Conservation (phyloP, 2,888 invertebrate species). For the Thymelicus acteon region DNA sequence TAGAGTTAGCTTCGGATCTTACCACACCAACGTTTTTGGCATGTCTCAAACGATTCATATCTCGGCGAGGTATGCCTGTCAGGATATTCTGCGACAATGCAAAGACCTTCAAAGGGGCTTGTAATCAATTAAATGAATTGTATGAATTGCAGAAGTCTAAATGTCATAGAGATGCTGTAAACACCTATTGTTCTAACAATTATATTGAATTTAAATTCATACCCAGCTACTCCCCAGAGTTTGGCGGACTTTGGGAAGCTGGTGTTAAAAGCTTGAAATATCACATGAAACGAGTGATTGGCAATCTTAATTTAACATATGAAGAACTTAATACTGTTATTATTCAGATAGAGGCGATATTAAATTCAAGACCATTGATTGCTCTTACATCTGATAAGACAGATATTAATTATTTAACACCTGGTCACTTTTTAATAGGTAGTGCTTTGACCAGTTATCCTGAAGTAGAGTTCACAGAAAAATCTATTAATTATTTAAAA, state of each 20-base stretch:
- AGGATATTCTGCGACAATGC: slow-evolving; percentile 11
- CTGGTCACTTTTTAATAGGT: slow-evolving; percentile 39
- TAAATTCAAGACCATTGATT: slow-evolving; percentile 38
- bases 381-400: slow-evolving; percentile 26
- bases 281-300: slow-evolving; percentile 27
- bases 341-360: slow-evolving; percentile 36
- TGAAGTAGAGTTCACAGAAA: not conserved
- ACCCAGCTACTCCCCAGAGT: slow-evolving; percentile 12
- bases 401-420: slow-evolving; percentile 31
- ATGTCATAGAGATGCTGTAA: not conserved
- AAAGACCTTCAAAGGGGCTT: not conserved
- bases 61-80: slow-evolving; percentile 6
- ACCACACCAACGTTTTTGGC: no score
- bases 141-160: not conserved
- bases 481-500: not conserved
- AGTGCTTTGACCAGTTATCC: slow-evolving; percentile 12
- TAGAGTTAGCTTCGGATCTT: no score
- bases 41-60: no score
- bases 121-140: not conserved
- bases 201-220: slow-evolving; percentile 12
- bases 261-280: no score
- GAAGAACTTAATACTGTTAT: slow-evolving; percentile 37
- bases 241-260: no score
- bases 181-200: not conserved
- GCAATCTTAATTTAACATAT: slow-evolving; percentile 32